A percentile compares a stretch with the other conserved stretches of the same genome.
Evolutionary conservation across 2,797 vertebrate genomes (phyloP).

Genomic region (Betta splendens): DNA sequence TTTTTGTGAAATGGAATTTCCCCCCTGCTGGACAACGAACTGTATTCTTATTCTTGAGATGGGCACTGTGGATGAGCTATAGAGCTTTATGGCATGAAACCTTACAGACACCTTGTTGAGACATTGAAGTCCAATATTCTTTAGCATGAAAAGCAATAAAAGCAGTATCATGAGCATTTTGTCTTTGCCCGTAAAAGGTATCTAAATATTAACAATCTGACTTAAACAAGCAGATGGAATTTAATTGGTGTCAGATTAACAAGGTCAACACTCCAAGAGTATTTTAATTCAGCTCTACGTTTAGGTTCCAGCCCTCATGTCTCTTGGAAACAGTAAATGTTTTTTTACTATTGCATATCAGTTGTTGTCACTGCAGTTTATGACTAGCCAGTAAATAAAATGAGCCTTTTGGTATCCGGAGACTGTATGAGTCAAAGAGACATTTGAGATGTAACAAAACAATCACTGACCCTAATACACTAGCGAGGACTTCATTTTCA

Average conservation of each 20-base stretch:
- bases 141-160: no score
- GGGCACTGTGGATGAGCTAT: no score
- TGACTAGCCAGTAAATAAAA: slow-evolving; percentile 26
- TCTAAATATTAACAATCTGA: neutral
- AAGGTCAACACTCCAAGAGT: no score
- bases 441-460: slow-evolving; percentile 28
- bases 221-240: neutral
- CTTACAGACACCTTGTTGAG: no score
- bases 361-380: slow-evolving; percentile 28
- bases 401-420: slow-evolving; percentile 24
- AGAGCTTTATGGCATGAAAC: no score
- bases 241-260: neutral
- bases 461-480: slow-evolving; percentile 20
- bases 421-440: slow-evolving; percentile 23
- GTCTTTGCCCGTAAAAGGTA: no score
- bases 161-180: no score
- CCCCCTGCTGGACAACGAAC: no score
- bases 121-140: no score
- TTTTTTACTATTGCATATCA: slow-evolving; percentile 24
- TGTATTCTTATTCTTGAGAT: no score
- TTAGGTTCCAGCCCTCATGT: neutral
- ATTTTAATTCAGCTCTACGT: slow-evolving; percentile 19
- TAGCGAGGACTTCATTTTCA: slow-evolving; percentile 4
- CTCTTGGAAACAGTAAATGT: slow-evolving; percentile 6
- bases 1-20: no score